Evolutionary conservation across 2,888 invertebrate species (phyloP).

Genomic region (Perdita meconis): DNA sequence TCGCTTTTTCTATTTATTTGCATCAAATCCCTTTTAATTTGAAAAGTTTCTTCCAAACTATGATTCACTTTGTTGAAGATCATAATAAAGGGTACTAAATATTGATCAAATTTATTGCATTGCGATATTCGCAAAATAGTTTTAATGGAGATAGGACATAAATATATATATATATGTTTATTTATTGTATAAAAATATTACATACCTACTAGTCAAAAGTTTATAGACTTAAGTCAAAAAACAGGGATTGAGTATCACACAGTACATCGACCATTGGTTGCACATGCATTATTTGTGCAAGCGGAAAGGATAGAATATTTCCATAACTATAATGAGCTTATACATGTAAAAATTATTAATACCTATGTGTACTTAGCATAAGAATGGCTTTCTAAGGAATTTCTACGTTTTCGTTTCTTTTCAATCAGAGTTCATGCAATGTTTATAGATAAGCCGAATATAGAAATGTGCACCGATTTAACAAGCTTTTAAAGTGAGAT

Average conservation of each 20-base stretch:
- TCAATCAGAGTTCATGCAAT: conserved; percentile 35
- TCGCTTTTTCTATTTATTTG: conserved; percentile 25
- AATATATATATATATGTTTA: conserved; percentile 55
- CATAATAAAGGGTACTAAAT: conserved; percentile 60
- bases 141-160: conserved; percentile 38
- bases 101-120: conserved; percentile 55
- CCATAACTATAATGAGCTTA: conserved; percentile 84
- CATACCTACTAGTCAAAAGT: conserved; percentile 81
- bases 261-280: conserved; percentile 70
- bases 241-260: conserved; percentile 79
- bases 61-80: conserved; percentile 34
- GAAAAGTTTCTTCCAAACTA: conserved; percentile 50
- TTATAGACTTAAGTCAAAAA: conserved; percentile 74
- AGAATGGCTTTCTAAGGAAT: conserved; percentile 78
- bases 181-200: conserved; percentile 69
- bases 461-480: conserved; percentile 35
- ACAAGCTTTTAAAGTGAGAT: conserved; percentile 5
- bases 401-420: conserved; percentile 60
- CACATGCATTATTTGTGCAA: conserved; percentile 60
- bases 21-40: background rate
- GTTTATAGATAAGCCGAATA: conserved; percentile 51
- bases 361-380: conserved; percentile 83
- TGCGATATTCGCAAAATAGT: conserved; percentile 52
- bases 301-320: conserved; percentile 73
- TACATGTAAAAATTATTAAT: conserved; percentile 82